Evolutionary conservation across 2,797 vertebrate genomes (phyloP).

Genomic region (Echiichthys vipera): DNA sequence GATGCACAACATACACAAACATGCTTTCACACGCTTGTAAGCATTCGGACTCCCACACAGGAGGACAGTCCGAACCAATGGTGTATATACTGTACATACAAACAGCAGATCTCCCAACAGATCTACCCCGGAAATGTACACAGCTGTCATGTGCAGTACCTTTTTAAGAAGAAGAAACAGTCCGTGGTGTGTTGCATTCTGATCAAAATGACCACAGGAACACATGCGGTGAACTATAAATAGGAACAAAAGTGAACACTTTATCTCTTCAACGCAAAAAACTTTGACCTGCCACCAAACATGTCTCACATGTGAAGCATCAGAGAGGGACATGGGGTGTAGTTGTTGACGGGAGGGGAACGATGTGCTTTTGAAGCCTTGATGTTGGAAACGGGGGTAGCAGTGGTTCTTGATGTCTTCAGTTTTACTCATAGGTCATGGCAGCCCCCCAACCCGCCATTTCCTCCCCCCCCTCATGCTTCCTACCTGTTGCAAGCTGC

Average conservation of each 20-base stretch:
- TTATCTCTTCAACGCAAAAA: constrained; percentile 21
- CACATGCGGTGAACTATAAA: constrained; percentile 8
- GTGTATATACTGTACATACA: background rate
- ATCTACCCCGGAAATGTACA: background rate
- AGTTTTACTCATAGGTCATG: constrained; percentile 56
- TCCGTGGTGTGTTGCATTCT: background rate
- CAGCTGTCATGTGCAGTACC: background rate
- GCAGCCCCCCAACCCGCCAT: constrained; percentile 17
- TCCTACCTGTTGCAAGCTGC: background rate
- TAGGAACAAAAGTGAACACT: constrained; percentile 8
- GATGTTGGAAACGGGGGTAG: constrained; percentile 21
- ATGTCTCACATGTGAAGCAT: constrained; percentile 41
- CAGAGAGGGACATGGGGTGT: constrained; percentile 43
- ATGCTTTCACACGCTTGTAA: background rate
- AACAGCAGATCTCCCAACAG: background rate
- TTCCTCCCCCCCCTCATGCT: constrained; percentile 24
- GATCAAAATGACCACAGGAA: background rate
- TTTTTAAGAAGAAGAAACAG: background rate
- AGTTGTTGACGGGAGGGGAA: constrained; percentile 13
- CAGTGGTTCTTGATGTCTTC: constrained; percentile 22
- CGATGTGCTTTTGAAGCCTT: constrained; percentile 45
- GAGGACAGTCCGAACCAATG: background rate
- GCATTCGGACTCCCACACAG: background rate
- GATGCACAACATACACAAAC: background rate
- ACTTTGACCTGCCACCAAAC: constrained; percentile 13